phyloP scores from a whole-genome alignment of 2,888 invertebrate species.

The Drosophila rubida region DNA sequence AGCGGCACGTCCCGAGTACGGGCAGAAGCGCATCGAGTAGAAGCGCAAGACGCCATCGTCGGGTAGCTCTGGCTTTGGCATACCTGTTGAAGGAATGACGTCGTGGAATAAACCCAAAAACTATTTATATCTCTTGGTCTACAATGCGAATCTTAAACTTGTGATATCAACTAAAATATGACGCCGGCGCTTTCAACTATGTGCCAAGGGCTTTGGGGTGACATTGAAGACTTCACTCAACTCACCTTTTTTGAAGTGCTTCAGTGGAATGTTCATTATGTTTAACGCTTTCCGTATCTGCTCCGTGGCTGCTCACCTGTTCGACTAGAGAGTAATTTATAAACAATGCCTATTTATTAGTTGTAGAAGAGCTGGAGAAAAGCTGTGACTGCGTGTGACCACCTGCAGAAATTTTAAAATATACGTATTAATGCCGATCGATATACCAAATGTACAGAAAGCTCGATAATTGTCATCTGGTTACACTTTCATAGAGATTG shows the following conservation, averaged over 20 bases:
- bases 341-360: conserved; percentile 27
- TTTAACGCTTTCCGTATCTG: not conserved
- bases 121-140: not conserved
- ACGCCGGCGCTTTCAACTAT: conserved; percentile 17
- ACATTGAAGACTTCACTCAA: conserved; percentile 33
- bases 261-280: conserved; percentile 61
- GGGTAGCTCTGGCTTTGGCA: conserved; percentile 87
- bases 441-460: too few species aligned
- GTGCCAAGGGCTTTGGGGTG: conserved; percentile 14
- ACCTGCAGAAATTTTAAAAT: not conserved
- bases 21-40: conserved; percentile 94
- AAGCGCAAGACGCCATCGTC: conserved; percentile 88
- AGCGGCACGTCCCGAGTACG: conserved; percentile 91
- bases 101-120: conserved; percentile 1
- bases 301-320: not conserved
- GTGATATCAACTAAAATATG: conserved; percentile 15
- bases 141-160: not conserved
- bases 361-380: not conserved
- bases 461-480: not conserved
- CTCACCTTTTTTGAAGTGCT: conserved; percentile 71
- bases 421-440: not conserved
- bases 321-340: not conserved
- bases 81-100: conserved; percentile 86
- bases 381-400: not conserved
- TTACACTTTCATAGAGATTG: too few species aligned